Evolutionary conservation across 2,888 invertebrate species (phyloP), one percentile per base, ranked within the genome.

Genomic region (Nemoura dubitans): DNA sequence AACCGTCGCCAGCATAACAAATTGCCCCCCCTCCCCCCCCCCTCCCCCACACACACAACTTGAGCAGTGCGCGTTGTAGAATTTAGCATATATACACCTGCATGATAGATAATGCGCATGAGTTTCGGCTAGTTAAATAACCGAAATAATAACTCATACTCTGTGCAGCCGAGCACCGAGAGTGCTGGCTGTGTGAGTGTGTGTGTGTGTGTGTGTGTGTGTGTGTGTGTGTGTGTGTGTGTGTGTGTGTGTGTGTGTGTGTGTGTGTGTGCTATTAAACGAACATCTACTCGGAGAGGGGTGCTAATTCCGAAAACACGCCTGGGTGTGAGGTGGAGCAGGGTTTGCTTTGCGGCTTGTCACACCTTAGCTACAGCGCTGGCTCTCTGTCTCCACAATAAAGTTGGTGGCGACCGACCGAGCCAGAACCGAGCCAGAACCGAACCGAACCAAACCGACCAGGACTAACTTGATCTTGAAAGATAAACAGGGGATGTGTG

Each of bases 131-230:
- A 81, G 81, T 81, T 81, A n/a, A 28, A 81, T 81, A 30, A 81
- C 28, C 81, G 28, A 81, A n/a, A 30, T 81, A 27, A 81, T 81
- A 81, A 81, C 81, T 81, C 81, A 81, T 36, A 10, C 36, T 6
- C 36, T 36, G 14, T 30, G 30, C 6, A 29, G 30, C 30, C 27
- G 76, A 21, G 76, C 76, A 21, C n/a, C 21, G 76, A 21, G 27
- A 78, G 78, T 78, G 26, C 3, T 10, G 27, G 26, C 76, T 76
- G n/a, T 2, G 76, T 76, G n/a, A 21, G n/a, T 21, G 25, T 2
- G 5, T 25, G 21, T 3, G 25, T 76, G 21, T 16, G n/a, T n/a
- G n/a, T n/a, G n/a, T n/a, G n/a, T n/a, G n/a, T n/a, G n/a, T n/a
- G n/a, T n/a, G n/a, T n/a, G n/a, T n/a, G n/a, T n/a, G n/a, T n/a